Conservation (phyloP, 64 coral and sea anemone species). For the Catalaphyllia jardinei region DNA sequence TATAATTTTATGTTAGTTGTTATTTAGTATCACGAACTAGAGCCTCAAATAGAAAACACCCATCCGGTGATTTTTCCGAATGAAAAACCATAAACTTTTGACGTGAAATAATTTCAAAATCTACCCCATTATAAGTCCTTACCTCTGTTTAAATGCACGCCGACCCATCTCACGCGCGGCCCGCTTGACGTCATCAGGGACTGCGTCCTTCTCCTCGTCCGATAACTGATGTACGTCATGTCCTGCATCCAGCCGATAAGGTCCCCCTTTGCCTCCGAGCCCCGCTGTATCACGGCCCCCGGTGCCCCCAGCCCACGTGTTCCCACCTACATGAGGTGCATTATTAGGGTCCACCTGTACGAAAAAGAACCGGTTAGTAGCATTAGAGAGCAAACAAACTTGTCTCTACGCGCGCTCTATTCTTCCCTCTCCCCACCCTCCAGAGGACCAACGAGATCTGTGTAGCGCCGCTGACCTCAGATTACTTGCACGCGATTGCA, state of each 20-base stretch:
- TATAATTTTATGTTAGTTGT: too few relatives aligned
- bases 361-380: background rate
- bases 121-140: background rate
- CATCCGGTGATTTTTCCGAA: too few relatives aligned
- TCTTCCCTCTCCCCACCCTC: too few relatives aligned
- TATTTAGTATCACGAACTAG: too few relatives aligned
- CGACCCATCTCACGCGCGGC: conserved; percentile 91
- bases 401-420: too few relatives aligned
- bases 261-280: conserved; percentile 96
- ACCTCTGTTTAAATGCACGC: conserved; percentile 94
- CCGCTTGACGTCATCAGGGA: conserved; percentile 90
- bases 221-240: conserved; percentile 96
- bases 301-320: conserved; percentile 97
- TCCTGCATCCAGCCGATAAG: conserved; percentile 93
- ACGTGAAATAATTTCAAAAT: background rate
- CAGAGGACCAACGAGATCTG: too few relatives aligned
- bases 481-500: background rate
- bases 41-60: too few relatives aligned
- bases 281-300: conserved; percentile 98
- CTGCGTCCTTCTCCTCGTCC: conserved; percentile 89
- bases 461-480: too few relatives aligned
- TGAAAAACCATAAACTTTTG: background rate
- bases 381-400: too few relatives aligned
- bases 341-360: conserved; percentile 81
- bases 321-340: conserved; percentile 91